phyloP scores from a whole-genome alignment of 2,888 invertebrate species.

The Lydus trimaculatus region DNA sequence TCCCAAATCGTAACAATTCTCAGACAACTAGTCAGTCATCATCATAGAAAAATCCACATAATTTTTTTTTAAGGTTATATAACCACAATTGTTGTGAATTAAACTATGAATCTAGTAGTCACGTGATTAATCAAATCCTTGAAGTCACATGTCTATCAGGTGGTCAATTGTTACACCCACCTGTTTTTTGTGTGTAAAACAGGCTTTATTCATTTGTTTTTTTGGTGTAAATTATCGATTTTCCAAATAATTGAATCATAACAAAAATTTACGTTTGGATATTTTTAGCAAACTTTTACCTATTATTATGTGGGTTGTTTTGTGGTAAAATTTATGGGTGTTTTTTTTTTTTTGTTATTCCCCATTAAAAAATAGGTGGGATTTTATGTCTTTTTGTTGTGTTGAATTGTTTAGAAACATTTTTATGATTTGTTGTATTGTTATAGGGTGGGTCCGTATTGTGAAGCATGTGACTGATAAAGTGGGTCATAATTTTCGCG shows the following conservation, averaged over 20 bases:
- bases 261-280: too few species aligned
- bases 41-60: neutral
- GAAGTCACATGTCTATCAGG: constrained; percentile 56
- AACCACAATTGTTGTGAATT: constrained; percentile 18
- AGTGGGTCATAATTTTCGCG: constrained; percentile 60
- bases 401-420: too few species aligned
- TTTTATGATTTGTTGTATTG: too few species aligned
- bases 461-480: too few species aligned
- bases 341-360: too few species aligned
- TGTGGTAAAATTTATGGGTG: too few species aligned
- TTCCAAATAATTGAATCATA: neutral
- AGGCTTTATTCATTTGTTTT: neutral
- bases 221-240: neutral
- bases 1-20: too few species aligned
- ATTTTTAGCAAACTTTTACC: too few species aligned
- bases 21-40: neutral
- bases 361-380: too few species aligned
- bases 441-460: too few species aligned
- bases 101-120: constrained; percentile 29
- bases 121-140: constrained; percentile 51
- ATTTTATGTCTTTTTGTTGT: too few species aligned
- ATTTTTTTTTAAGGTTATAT: neutral
- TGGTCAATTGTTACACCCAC: constrained; percentile 51
- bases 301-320: too few species aligned
- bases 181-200: constrained; percentile 37